phyloP scores from a whole-genome alignment of 2,797 vertebrate species.

The Antennarius maculatus region DNA sequence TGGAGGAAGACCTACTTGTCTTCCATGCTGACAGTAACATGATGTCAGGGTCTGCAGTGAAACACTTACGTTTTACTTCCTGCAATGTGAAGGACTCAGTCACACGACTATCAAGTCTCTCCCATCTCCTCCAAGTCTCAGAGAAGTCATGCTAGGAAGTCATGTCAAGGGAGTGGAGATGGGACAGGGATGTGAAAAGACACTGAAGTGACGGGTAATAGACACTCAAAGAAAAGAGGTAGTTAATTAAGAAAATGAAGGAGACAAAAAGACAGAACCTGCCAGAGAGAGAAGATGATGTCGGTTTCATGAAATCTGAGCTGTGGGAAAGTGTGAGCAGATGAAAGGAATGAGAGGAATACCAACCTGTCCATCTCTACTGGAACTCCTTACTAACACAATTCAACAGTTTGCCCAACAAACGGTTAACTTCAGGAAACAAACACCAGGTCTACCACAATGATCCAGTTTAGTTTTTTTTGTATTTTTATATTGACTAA shows the following conservation, averaged over 20 bases:
- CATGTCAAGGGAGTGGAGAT: slow-evolving; percentile 24
- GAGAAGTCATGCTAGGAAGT: slow-evolving; percentile 35
- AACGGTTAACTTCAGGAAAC: background rate
- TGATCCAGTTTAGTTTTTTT: background rate
- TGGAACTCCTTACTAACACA: background rate
- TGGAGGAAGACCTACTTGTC: background rate
- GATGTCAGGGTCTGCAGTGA: slow-evolving; percentile 19
- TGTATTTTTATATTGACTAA: too few relatives aligned
- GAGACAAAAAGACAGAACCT: slow-evolving; percentile 14
- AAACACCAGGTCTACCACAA: background rate
- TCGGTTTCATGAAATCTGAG: slow-evolving; percentile 58
- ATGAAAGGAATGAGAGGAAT: slow-evolving; percentile 14
- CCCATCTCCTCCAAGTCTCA: slow-evolving; percentile 13
- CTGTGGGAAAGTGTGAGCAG: slow-evolving; percentile 43
- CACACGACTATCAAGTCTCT: slow-evolving; percentile 46
- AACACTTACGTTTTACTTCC: slow-evolving; percentile 8
- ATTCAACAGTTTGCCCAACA: background rate
- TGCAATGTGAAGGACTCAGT: slow-evolving; percentile 11
- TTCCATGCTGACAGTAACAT: slow-evolving; percentile 13
- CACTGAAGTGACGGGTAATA: background rate
- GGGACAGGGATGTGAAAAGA: slow-evolving; percentile 2
- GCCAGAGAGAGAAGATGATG: slow-evolving; percentile 26
- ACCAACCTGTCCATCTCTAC: slow-evolving; percentile 20
- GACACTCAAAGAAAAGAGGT: slow-evolving; percentile 1
- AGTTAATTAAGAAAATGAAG: slow-evolving; percentile 23